These are phyloP conservation scores for Homarus americanus DNA, from an alignment of 1,140 invertebrate species.

Conservation along the genomic window DNA sequence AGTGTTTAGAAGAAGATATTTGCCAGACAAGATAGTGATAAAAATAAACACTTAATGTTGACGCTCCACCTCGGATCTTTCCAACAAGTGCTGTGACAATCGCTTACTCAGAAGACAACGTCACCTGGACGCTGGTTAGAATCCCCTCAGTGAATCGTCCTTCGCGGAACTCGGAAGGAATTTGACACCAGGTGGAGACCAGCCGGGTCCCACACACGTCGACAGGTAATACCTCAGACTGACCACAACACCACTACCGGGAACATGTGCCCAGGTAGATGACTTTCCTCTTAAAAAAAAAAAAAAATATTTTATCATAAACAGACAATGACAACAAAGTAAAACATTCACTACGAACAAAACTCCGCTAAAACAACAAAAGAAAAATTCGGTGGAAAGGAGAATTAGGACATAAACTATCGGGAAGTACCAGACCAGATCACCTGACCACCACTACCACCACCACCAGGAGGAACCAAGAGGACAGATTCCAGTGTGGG, in stretches of 20 bases:
- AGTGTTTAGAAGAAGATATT: not conserved
- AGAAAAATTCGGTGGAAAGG: too few relatives aligned
- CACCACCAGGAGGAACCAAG: too few relatives aligned
- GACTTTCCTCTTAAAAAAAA: too few relatives aligned
- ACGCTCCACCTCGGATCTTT: not conserved
- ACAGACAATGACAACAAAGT: too few relatives aligned
- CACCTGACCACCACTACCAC: too few relatives aligned
- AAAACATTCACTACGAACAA: too few relatives aligned
- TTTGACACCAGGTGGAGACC: not conserved
- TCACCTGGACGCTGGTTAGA: not conserved
- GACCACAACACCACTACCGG: not conserved
- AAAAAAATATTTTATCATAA: too few relatives aligned
- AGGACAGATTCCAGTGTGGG: too few relatives aligned
- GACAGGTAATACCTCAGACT: not conserved
- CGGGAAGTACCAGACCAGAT: too few relatives aligned
- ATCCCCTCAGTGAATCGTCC: not conserved
- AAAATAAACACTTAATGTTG: not conserved
- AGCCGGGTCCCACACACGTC: not conserved
- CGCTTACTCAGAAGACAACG: not conserved
- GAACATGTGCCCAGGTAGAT: too few relatives aligned
- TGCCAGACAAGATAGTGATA: not conserved
- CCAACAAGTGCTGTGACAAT: not conserved
- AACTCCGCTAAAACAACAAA: too few relatives aligned
- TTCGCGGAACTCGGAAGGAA: not conserved
- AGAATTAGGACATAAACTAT: too few relatives aligned